These are phyloP conservation scores for Tyto alba DNA, from an alignment of 2,113 vertebrate genomes.

Conservation along the genomic window DNA sequence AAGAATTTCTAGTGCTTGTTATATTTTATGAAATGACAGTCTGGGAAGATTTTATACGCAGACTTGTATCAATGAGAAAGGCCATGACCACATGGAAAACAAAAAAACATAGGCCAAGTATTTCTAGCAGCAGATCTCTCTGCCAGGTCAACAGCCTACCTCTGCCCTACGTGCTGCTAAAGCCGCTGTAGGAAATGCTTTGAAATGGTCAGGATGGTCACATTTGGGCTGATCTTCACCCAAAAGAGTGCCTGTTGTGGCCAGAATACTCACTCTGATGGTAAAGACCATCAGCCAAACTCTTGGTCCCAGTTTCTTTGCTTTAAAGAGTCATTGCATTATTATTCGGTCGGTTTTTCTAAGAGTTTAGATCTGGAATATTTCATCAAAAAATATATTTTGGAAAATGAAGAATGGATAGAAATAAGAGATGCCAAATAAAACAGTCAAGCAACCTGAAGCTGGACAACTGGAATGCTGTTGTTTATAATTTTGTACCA, in stretches of 20 bases:
- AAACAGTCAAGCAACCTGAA: neutral
- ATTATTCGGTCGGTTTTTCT: neutral
- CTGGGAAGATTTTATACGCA: neutral
- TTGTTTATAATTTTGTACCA: too few relatives aligned
- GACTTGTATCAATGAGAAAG: neutral
- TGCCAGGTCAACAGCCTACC: neutral
- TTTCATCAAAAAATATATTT: neutral
- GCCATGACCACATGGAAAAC: neutral
- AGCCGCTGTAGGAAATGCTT: neutral
- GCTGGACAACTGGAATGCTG: neutral
- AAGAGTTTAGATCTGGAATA: neutral
- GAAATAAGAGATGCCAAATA: neutral
- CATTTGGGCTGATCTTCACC: neutral
- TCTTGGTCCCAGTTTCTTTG: neutral
- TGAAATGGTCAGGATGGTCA: neutral
- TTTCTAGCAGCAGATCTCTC: too few relatives aligned
- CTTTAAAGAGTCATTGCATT: accelerated
- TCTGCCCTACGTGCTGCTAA: neutral
- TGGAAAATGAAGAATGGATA: neutral
- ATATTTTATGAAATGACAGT: too few relatives aligned
- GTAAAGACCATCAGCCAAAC: neutral
- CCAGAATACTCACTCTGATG: neutral
- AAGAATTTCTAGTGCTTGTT: too few relatives aligned
- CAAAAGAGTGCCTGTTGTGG: accelerated
- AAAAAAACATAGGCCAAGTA: neutral